Percentiles rank a stretch among this genome's conserved stretches.
Evolutionary conservation across 2,888 invertebrate species (phyloP).

Genomic region (Nomada flava): DNA sequence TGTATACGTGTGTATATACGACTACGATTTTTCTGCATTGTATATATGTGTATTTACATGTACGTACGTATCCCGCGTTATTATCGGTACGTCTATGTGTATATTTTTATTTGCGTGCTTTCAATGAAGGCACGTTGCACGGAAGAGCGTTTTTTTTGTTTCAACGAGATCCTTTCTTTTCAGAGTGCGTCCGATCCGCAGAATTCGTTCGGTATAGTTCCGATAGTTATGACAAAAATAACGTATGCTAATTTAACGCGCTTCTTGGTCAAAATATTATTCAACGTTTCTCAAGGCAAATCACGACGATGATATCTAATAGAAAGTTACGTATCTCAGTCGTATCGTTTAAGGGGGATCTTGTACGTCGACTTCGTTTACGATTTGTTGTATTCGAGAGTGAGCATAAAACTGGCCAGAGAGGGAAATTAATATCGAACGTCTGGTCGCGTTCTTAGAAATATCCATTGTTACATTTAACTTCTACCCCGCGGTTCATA

Average conservation of each 20-base stretch:
- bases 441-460: background rate
- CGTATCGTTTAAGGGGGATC: conserved; percentile 35
- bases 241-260: conserved; percentile 32
- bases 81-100: conserved; percentile 18
- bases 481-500: conserved; percentile 30
- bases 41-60: conserved; percentile 31
- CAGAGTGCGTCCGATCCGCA: conserved; percentile 16
- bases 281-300: conserved; percentile 39
- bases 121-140: conserved; percentile 80
- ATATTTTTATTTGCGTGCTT: conserved; percentile 71
- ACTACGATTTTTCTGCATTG: background rate
- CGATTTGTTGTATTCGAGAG: conserved; percentile 1
- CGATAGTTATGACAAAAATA: conserved; percentile 13
- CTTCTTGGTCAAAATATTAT: conserved; percentile 48
- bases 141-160: conserved; percentile 74
- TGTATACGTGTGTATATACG: conserved; percentile 7
- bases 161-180: conserved; percentile 13
- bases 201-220: conserved; percentile 12
- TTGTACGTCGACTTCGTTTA: conserved; percentile 1
- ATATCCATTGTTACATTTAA: background rate
- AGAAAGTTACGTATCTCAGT: conserved; percentile 35
- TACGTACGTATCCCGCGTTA: conserved; percentile 14
- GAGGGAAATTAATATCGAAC: conserved; percentile 11
- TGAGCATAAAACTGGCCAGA: conserved; percentile 56
- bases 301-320: conserved; percentile 34